Evolutionary conservation across 2,888 invertebrate genomes (phyloP).

Genomic region (Eupithecia insigniata): DNA sequence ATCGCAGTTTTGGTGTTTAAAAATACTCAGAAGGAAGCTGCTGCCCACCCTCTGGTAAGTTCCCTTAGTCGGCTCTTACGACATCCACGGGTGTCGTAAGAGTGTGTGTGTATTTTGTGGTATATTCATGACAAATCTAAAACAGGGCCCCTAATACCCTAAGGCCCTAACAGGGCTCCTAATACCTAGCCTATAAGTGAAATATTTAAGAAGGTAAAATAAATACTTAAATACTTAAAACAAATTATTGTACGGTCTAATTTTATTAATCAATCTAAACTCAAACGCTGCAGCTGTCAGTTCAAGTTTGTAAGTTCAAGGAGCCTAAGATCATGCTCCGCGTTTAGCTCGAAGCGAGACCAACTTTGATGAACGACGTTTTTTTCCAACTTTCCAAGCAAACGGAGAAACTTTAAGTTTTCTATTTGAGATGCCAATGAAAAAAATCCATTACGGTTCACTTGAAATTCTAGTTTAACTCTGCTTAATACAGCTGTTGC

Average conservation of each 20-base stretch:
- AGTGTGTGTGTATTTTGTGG: too few relatives aligned
- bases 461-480: slow-evolving; percentile 50
- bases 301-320: neutral
- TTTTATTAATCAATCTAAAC: neutral
- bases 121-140: too few relatives aligned
- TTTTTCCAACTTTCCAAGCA: slow-evolving; percentile 34
- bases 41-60: too few relatives aligned
- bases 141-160: too few relatives aligned
- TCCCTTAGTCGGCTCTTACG: too few relatives aligned
- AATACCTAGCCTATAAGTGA: too few relatives aligned
- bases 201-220: too few relatives aligned
- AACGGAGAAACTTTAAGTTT: slow-evolving; percentile 40
- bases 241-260: neutral
- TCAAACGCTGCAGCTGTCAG: neutral
- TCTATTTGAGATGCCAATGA: slow-evolving; percentile 46
- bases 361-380: slow-evolving; percentile 40
- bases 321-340: slow-evolving; percentile 35
- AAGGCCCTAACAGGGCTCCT: too few relatives aligned
- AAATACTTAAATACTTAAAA: too few relatives aligned
- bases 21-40: too few relatives aligned
- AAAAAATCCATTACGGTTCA: slow-evolving; percentile 56
- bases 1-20: too few relatives aligned
- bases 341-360: slow-evolving; percentile 33
- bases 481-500: neutral
- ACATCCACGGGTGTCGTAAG: too few relatives aligned